Conservation (phyloP, 1,140 invertebrate species). For the Cotesia glomerata region DNA sequence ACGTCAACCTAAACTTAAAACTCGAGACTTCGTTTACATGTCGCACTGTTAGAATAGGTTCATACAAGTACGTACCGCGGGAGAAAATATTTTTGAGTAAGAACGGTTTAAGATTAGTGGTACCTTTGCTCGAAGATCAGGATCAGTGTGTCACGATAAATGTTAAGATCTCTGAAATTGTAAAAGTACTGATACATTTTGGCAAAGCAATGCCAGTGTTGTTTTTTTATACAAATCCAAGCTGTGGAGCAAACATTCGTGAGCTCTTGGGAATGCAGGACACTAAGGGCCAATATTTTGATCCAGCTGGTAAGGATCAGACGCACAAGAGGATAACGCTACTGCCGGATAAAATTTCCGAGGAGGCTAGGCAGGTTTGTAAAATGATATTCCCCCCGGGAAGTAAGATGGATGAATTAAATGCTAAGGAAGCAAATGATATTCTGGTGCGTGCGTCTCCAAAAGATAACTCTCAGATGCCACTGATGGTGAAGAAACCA, state of each 20-base stretch:
- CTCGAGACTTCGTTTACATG: constrained; percentile 67
- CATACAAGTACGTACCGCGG: constrained; percentile 74
- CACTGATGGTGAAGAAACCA: constrained; percentile 35
- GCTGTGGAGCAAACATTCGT: constrained; percentile 71
- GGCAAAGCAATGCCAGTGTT: constrained; percentile 75
- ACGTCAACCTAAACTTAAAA: constrained; percentile 34
- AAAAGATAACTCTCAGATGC: constrained; percentile 54
- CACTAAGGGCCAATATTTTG: constrained; percentile 64
- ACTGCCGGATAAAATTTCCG: constrained; percentile 72
- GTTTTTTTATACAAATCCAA: constrained; percentile 76
- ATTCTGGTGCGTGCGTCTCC: constrained; percentile 79
- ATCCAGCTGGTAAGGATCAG: constrained; percentile 70
- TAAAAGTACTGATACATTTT: constrained; percentile 78
- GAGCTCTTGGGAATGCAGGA: constrained; percentile 68
- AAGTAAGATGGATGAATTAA: constrained; percentile 73
- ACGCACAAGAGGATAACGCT: constrained; percentile 79
- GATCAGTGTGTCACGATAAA: constrained; percentile 65
- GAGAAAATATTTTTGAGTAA: constrained; percentile 73
- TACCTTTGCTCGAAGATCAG: constrained; percentile 70
- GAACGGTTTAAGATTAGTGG: constrained; percentile 71
- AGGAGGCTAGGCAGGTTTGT: constrained; percentile 70
- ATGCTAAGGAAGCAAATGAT: constrained; percentile 77
- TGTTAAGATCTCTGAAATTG: constrained; percentile 70
- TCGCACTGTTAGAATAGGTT: constrained; percentile 79
- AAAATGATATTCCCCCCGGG: constrained; percentile 69